Evolutionary conservation across 2,888 invertebrate genomes (phyloP), one percentile per base, ranked within the genome.

Genomic region (Tachystola acroxantha): DNA sequence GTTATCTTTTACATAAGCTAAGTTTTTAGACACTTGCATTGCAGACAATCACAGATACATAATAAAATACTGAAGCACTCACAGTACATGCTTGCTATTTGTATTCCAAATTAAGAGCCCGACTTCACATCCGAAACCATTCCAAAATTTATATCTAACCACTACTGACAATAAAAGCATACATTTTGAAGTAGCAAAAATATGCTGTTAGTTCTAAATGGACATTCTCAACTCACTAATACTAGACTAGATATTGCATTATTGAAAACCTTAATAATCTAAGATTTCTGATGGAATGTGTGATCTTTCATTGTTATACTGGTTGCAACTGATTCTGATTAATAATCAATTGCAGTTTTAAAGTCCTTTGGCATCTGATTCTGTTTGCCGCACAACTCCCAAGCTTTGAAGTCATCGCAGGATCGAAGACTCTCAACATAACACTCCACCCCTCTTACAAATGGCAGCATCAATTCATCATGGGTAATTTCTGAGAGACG

Each of bases 381-480:
- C 36, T 75, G 71, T 57, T 79, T 82, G 29, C 84, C 76, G 49
- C 81, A 75, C 1, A 82, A 57, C 43, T 79, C 80, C 87, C 87
- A 88, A 29, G 87, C 87, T 46, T 84, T 82, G 45, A 78, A 84
- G 43, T 87, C 86, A 53, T 82, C 85, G 45, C 76, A 70, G 12
- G 80, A 69, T 24, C 87, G 64, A 11, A 87, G 61, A 48, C 70
- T 78, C 38, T 87, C 79, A 5, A 86, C 48, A 42, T 70, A 88
- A 45, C 74, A 87, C 50, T 84, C 79, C 7, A 86, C 75, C 19
- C 87, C 88, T 45, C 84, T 65, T 4, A 76, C 48, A 57, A 84
- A 87, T 13, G 87, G 88, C 6, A 84, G 51, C 51, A 74, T 57
- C 70, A 88, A 76, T 63, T 82, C 76, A 43, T 86, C 79, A 48